Percentiles rank a stretch among this genome's conserved stretches.
Evolutionary conservation across 2,888 invertebrate genomes (phyloP).

Genomic region (Ctenicera cuprea): DNA sequence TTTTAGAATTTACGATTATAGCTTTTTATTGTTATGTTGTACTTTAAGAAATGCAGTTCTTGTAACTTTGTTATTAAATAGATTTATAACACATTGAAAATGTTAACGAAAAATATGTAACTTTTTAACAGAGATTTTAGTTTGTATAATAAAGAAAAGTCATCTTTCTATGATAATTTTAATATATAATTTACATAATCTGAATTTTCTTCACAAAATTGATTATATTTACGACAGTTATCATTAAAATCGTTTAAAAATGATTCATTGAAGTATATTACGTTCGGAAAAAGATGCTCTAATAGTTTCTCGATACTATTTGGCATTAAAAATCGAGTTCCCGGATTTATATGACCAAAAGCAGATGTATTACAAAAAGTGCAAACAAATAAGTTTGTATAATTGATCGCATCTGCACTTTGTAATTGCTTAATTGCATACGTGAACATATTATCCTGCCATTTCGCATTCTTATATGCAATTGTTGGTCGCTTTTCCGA

Average conservation of each 20-base stretch:
- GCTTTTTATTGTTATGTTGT: too few relatives aligned
- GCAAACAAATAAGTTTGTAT: constrained; percentile 8
- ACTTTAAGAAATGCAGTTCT: too few relatives aligned
- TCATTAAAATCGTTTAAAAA: background rate
- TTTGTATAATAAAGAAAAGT: background rate
- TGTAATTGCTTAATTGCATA: constrained; percentile 13
- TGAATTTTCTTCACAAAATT: background rate
- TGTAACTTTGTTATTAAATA: too few relatives aligned
- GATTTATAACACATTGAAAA: too few relatives aligned
- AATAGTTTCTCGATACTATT: background rate
- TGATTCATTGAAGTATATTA: background rate
- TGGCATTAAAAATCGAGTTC: background rate
- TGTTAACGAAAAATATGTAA: too few relatives aligned
- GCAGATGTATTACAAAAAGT: background rate
- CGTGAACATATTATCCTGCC: background rate
- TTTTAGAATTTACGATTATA: too few relatives aligned
- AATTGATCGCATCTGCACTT: background rate
- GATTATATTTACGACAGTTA: background rate
- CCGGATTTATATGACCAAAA: background rate
- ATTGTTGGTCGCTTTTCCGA: background rate
- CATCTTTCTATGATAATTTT: background rate
- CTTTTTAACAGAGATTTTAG: too few relatives aligned
- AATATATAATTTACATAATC: background rate
- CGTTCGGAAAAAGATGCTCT: background rate
- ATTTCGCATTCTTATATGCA: background rate